These are phyloP conservation scores for Cebus imitator DNA, from an alignment of 2,113 vertebrate species.

Conservation along the genomic window DNA sequence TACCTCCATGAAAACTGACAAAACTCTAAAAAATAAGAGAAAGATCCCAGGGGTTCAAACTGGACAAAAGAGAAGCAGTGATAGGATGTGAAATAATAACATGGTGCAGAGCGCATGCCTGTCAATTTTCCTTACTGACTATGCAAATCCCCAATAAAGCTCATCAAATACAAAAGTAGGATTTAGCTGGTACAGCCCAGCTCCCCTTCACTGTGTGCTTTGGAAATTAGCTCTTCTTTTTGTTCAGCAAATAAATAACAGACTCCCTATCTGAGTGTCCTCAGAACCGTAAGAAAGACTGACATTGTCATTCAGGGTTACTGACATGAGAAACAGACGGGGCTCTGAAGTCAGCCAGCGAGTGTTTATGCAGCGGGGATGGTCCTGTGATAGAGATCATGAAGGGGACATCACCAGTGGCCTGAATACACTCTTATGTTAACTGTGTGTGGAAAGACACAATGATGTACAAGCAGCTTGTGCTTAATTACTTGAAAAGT, in stretches of 20 bases:
- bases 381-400: background rate
- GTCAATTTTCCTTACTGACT: background rate
- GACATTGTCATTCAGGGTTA: slow-evolving; percentile 35
- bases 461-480: background rate
- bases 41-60: background rate
- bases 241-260: slow-evolving; percentile 43
- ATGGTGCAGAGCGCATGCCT: background rate
- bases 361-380: background rate
- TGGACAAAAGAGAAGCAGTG: background rate
- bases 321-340: background rate
- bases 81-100: background rate
- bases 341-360: background rate
- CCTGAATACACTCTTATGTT: background rate
- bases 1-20: background rate
- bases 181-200: background rate
- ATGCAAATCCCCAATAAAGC: slow-evolving; percentile 55
- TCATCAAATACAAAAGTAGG: slow-evolving; percentile 40
- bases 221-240: slow-evolving; percentile 60
- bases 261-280: background rate
- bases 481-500: background rate
- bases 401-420: background rate
- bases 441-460: background rate
- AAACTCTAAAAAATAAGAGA: background rate
- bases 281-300: slow-evolving; percentile 14
- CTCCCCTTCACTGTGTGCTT: background rate